These are phyloP conservation scores for Hydractinia echinata DNA, from an alignment of 30 jellyfish, hydroid and myxozoan genomes.

Conservation along the genomic window DNA sequence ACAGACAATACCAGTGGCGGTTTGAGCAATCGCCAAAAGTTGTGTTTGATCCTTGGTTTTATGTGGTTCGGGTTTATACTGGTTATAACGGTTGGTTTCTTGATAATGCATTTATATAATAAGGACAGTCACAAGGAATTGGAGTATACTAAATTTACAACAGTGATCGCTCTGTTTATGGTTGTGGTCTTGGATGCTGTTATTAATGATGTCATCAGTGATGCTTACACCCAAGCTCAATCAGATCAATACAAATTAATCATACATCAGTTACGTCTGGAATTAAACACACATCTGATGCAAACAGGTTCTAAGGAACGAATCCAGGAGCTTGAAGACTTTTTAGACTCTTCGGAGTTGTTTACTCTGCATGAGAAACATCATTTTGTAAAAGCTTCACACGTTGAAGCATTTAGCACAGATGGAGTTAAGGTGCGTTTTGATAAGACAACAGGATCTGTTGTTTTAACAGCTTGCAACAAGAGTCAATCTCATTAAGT, in stretches of 20 bases:
- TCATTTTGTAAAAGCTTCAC: no score
- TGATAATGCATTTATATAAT: not conserved
- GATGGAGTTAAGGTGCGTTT: no score
- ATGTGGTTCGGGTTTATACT: not conserved
- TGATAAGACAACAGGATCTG: no score
- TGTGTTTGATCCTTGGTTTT: not conserved
- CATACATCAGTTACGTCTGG: constrained; percentile 8
- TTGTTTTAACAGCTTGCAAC: no score
- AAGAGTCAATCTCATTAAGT: no score
- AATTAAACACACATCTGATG: not conserved
- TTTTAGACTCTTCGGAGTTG: not conserved
- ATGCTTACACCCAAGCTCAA: not conserved
- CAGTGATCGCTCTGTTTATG: not conserved
- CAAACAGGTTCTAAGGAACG: not conserved
- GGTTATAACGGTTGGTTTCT: constrained; percentile 1
- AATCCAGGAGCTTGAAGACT: not conserved
- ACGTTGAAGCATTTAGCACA: no score
- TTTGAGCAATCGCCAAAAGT: not conserved
- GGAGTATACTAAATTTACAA: constrained; percentile 12
- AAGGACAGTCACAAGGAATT: not conserved
- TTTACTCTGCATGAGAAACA: not conserved
- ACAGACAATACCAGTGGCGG: not conserved
- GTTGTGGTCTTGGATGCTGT: constrained; percentile 3
- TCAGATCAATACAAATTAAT: constrained; percentile 13
- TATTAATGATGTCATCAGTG: constrained; percentile 3